A percentile compares a stretch with the other conserved stretches of the same genome.
These are phyloP conservation scores for Chaetura pelagica DNA, from an alignment of 2,113 vertebrate species.

Conservation along the genomic window DNA sequence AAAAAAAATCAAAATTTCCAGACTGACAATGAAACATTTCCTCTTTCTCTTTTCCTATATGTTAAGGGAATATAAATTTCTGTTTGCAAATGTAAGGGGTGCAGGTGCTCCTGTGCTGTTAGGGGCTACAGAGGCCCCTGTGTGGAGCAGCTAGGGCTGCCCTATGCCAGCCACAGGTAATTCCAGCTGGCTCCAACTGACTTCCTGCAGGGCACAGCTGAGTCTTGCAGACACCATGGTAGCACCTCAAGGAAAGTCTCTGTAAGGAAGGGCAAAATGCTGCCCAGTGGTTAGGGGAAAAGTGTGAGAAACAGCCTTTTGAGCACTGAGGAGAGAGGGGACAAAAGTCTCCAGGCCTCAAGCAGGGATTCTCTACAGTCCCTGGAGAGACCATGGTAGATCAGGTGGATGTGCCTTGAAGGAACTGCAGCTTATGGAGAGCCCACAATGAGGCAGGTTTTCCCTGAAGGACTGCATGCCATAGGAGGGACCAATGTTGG, in stretches of 20 bases:
- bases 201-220: too few species aligned
- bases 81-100: neutral
- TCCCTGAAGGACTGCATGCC: neutral
- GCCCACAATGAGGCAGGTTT: neutral
- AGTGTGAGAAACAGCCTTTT: neutral
- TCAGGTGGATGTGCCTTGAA: neutral
- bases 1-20: neutral
- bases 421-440: neutral
- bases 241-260: accelerated
- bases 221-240: accelerated
- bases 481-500: accelerated
- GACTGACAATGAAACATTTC: neutral
- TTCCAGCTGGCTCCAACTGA: too few species aligned
- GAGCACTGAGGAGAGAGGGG: accelerated
- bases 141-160: too few species aligned
- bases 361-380: neutral
- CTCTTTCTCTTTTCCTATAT: neutral
- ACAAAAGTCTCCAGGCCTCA: too few species aligned
- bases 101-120: accelerated
- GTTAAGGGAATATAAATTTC: neutral
- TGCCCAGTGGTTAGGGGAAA: accelerated
- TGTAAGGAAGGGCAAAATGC: neutral
- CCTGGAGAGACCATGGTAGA: neutral
- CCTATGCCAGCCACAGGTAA: too few species aligned
- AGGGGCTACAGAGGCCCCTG: neutral